A percentile compares a stretch with the other conserved stretches of the same genome.
Conservation (phyloP, 1,140 invertebrate species). For the Marisa cornuarietis region DNA sequence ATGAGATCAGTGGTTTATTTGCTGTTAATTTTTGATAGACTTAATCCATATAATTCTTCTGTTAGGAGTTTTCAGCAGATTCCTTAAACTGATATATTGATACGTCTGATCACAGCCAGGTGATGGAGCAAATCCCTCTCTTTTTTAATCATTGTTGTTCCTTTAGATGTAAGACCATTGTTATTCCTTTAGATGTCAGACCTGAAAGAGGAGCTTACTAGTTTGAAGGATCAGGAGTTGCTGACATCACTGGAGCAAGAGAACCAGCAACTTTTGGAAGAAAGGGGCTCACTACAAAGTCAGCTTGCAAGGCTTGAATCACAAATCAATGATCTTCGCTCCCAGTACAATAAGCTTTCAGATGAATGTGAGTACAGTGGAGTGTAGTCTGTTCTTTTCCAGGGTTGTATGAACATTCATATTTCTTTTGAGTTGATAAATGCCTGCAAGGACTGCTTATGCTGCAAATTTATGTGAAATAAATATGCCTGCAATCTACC, state of each 20-base stretch:
- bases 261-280: slow-evolving; percentile 27
- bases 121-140: background rate
- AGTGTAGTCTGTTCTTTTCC: background rate
- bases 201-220: slow-evolving; percentile 27
- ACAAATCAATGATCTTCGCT: slow-evolving; percentile 23
- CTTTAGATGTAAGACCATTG: background rate
- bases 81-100: too few species aligned
- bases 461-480: too few species aligned
- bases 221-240: slow-evolving; percentile 17
- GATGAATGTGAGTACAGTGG: slow-evolving; percentile 19
- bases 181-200: slow-evolving; percentile 30
- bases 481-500: too few species aligned
- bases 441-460: too few species aligned
- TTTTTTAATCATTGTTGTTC: background rate
- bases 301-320: slow-evolving; percentile 30
- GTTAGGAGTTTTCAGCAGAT: too few species aligned
- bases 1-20: too few species aligned
- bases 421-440: too few species aligned
- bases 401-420: too few species aligned
- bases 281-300: slow-evolving; percentile 33
- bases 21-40: too few species aligned
- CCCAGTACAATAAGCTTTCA: slow-evolving; percentile 24
- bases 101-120: too few species aligned
- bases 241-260: slow-evolving; percentile 32
- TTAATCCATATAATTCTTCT: too few species aligned